Evolutionary conservation across 2,888 invertebrate species (phyloP).

Genomic region (Augiades crinisus): DNA sequence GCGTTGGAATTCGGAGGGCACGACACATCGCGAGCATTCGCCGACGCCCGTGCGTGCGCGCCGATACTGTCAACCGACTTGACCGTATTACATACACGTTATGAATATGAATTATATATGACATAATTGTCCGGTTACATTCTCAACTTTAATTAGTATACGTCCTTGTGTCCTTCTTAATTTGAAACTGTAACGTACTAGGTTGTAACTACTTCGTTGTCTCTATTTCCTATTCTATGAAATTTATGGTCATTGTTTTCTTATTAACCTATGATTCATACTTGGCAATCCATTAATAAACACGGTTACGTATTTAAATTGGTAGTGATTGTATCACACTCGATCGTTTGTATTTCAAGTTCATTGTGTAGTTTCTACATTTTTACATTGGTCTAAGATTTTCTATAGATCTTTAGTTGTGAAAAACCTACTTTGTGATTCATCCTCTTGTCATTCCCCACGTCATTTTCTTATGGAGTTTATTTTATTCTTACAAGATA

Average conservation of each 20-base stretch:
- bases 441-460: too few relatives aligned
- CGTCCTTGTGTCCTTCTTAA: neutral
- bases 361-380: too few relatives aligned
- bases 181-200: neutral
- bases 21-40: conserved; percentile 3
- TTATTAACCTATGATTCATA: neutral
- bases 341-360: conserved; percentile 1
- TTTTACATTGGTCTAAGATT: too few relatives aligned
- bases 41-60: conserved; percentile 5
- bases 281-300: neutral
- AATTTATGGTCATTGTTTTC: neutral
- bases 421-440: too few relatives aligned
- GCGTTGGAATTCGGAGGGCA: conserved; percentile 14
- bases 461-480: too few relatives aligned
- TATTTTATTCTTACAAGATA: too few relatives aligned
- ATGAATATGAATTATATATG: conserved; percentile 23
- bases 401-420: too few relatives aligned
- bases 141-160: neutral
- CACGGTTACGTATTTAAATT: neutral
- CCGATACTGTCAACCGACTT: conserved; percentile 4
- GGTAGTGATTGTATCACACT: neutral
- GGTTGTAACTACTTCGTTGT: neutral
- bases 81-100: conserved; percentile 17
- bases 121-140: conserved; percentile 7
- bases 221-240: neutral